Evolutionary conservation across 2,113 vertebrate genomes (phyloP), one percentile per base, ranked within the genome.

Genomic region (Chaetura pelagica): DNA sequence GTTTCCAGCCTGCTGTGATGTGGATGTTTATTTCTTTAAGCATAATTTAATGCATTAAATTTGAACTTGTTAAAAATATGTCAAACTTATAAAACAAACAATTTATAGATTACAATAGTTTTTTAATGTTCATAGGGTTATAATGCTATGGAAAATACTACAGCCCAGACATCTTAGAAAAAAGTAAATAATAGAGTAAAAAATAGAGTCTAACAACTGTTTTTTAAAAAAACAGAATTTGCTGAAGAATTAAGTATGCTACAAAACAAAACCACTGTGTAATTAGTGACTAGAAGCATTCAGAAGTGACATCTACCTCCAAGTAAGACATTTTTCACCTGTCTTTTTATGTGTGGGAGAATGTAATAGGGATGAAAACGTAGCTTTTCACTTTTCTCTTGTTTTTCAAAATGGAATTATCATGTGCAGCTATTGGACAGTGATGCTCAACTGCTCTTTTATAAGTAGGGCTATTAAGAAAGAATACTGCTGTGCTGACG

Each of bases 321-420:
- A 91, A 89, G 67, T 89, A 84, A 92, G 93, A 92, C 74, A 96
- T 93, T 95, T 96, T 93, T 90, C 77, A 87, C 69, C 63, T 95
- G 90, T 87, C 71, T 94, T 94, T 67, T 69, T 92, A 77, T 23
- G 46, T 67, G 34, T 76, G 48, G n/a, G 63, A 90, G 62, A 68
- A 54, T 42, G 29, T 35, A 77, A 89, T 49, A 86, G 34, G 42
- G 49, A 86, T 73, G 35, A 66, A 91, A 93, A 87, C 57, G 22
- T n/a, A 72, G 38, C 22, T 91, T 91, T 94, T 85, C 18, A 62
- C 6, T 85, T 96, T 58, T 44, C 6, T 68, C 29, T 78, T 86
- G 32, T 34, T 66, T 95, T 89, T 78, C 46, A 85, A 87, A 67
- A 27, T 11, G 11, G 68, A 83, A 67, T 38, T 58, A 21, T 22